Percentiles rank a stretch among this genome's conserved stretches.
These are phyloP conservation scores for Proteles cristata DNA, from an alignment of 2,113 vertebrate species.

Conservation along the genomic window DNA sequence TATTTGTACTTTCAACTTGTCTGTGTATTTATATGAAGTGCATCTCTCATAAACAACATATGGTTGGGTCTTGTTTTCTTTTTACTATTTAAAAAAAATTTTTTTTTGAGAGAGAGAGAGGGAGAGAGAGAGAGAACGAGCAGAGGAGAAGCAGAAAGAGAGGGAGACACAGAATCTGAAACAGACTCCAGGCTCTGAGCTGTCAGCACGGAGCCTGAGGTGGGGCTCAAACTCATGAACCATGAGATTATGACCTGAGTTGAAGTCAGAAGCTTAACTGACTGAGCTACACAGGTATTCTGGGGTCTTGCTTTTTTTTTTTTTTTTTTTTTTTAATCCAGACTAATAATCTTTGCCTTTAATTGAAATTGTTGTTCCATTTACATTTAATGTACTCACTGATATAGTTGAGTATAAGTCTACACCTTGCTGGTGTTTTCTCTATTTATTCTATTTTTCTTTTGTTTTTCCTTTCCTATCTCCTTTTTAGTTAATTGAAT, in stretches of 20 bases:
- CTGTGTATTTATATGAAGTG: neutral
- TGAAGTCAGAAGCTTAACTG: no score
- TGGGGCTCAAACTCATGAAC: no score
- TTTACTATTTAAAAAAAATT: neutral
- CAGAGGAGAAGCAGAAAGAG: no score
- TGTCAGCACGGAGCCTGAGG: no score
- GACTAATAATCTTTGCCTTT: neutral
- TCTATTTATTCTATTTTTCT: neutral
- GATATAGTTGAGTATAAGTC: neutral
- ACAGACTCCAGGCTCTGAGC: no score
- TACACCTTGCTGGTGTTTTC: neutral
- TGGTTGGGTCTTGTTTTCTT: neutral
- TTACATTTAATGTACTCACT: constrained; percentile 7
- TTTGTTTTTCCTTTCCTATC: neutral
- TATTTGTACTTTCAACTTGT: neutral
- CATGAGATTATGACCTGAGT: no score
- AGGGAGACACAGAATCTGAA: no score
- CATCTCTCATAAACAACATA: neutral
- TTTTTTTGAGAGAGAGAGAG: no score
- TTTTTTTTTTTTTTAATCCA: neutral
- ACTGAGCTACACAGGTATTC: no score
- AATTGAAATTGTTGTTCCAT: neutral
- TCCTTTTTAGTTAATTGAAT: neutral
- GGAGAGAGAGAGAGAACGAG: no score
- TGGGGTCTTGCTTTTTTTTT: neutral